These are phyloP conservation scores for Urosaurus nigricauda DNA, from an alignment of 2,797 vertebrate species.

Conservation along the genomic window DNA sequence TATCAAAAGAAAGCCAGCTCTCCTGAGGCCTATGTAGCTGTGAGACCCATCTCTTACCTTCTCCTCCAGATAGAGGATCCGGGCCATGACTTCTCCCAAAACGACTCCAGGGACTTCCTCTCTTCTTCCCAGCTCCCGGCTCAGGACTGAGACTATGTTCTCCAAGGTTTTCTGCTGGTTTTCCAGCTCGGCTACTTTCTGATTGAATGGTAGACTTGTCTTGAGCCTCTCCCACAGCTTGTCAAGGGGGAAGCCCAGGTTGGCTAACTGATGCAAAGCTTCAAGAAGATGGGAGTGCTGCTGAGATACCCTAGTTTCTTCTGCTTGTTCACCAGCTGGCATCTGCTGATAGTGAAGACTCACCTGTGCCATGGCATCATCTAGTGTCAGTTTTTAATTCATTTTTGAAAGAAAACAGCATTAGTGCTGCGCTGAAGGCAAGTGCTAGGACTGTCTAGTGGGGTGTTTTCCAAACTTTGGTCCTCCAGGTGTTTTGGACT, in stretches of 20 bases:
- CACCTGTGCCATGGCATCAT: neutral
- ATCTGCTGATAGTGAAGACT: neutral
- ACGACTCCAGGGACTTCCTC: neutral
- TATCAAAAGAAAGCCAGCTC: neutral
- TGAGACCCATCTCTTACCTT: conserved; percentile 7
- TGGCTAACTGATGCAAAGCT: neutral
- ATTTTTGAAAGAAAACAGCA: neutral
- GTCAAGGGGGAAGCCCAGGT: conserved; percentile 1
- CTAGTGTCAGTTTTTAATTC: neutral
- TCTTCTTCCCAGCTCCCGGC: conserved; percentile 32
- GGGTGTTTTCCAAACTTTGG: no score
- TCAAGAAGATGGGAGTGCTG: neutral
- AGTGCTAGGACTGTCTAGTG: no score
- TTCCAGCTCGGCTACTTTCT: conserved; percentile 25
- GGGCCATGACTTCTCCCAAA: conserved; percentile 32
- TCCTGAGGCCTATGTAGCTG: neutral
- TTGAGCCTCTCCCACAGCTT: neutral
- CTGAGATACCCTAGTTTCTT: neutral
- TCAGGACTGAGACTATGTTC: conserved; percentile 43
- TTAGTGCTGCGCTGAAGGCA: neutral
- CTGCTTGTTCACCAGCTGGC: neutral
- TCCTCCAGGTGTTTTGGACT: no score
- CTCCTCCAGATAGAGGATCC: conserved; percentile 39
- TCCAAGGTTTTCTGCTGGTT: conserved; percentile 39
- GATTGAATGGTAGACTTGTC: neutral